Conservation (phyloP, 2,113 vertebrate species). For the Sinosuthora webbiana region DNA sequence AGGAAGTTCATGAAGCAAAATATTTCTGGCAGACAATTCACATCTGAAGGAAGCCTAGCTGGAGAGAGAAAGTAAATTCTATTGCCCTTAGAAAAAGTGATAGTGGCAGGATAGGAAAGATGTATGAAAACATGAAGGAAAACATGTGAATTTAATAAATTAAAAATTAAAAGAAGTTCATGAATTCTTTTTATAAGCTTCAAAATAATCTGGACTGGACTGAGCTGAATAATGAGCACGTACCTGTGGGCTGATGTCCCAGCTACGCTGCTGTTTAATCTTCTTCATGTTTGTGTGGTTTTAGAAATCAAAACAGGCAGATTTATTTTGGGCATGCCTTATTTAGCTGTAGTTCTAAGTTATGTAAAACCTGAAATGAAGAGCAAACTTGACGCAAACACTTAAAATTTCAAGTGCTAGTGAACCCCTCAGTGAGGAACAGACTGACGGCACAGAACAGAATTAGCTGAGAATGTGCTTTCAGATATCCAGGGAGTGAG, state of each 20-base stretch:
- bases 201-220: background rate
- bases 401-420: background rate
- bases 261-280: background rate
- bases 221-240: background rate
- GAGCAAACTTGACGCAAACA: background rate
- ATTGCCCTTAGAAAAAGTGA: background rate
- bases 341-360: background rate
- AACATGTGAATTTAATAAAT: background rate
- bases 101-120: background rate
- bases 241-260: background rate
- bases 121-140: background rate
- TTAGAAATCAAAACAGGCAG: background rate
- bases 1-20: fast-evolving
- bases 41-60: background rate
- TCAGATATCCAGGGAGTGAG: background rate
- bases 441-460: background rate
- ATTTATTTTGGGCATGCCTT: background rate
- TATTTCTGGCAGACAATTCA: background rate
- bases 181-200: background rate
- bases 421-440: background rate
- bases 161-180: background rate
- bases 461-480: background rate
- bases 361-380: background rate
- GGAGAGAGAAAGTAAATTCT: background rate
- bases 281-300: background rate